Base-by-base conservation (phyloP, 2,888 invertebrate species). In the Micropterix aruncella region DNA sequence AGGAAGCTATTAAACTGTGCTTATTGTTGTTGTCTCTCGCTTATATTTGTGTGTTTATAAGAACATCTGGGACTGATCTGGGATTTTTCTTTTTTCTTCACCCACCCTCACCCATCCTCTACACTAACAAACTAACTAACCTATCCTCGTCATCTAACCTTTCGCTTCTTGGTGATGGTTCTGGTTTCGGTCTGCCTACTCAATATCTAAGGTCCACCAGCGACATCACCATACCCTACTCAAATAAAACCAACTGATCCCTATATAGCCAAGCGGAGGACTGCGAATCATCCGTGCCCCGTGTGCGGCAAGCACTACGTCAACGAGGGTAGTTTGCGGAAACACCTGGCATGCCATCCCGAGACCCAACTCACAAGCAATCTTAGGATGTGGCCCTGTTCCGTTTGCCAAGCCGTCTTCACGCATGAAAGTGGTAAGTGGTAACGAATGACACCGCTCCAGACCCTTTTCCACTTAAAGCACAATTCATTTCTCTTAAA, bases 261-360 rank as follows among this genome's bases (percentile, higher is more conserved):
- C 73, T 88, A 86, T 77, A 77, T 88, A 81, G 90, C 90, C 65
- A 92, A 92, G 75, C 81, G 92, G 70, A 77, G 91, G 70, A 89
- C 90, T 56, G 91, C 92, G 55, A 92, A 92, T 68, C 93, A 93
- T 65, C 91, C 92, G 43, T 93, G 93, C 62, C 93, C 92, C 16
- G 88, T 93, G 39, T 93, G 93, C 67, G 92, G 92, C 54, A 93
- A 93, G 69, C 91, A 92, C 66, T 93, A 93, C 68, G 92, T 92
- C 54, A 92, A 92, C 70, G 92, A 93, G 66, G 91, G 92, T 49
- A 90, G 90, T 52, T 69, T 92, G 58, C 78, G 92, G 60, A 92
- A 93, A 67, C 93, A 93, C 66, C 76, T 93, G 57, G 90, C 92
- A 53, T 90, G 91, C 59, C 93, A 93, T 66, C 92, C 92, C 41